phyloP scores from a whole-genome alignment of 2,888 invertebrate genomes.

The Mantis religiosa region DNA sequence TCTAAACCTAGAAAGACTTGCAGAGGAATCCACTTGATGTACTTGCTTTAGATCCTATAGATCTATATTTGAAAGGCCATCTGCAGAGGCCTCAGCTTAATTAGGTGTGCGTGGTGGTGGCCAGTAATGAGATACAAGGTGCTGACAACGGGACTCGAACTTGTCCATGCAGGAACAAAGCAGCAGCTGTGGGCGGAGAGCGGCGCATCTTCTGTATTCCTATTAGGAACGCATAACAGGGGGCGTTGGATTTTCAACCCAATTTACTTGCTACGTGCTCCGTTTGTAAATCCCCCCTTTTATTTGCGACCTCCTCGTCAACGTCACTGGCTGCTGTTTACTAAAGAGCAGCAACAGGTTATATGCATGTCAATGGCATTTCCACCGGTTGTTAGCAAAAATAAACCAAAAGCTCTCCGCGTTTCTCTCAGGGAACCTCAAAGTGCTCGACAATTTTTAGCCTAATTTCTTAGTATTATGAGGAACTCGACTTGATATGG shows the following conservation, averaged over 20 bases:
- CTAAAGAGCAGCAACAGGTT: background rate
- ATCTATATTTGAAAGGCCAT: background rate
- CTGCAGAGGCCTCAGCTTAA: background rate
- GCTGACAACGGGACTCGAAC: background rate
- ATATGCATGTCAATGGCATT: background rate
- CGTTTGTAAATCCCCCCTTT: background rate
- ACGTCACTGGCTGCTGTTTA: background rate
- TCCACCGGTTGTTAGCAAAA: background rate
- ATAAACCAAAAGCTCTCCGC: background rate
- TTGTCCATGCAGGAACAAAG: background rate
- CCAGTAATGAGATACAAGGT: background rate
- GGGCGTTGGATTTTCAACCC: background rate
- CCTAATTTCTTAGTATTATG: too few relatives aligned
- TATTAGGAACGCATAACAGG: background rate
- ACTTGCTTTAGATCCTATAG: too few relatives aligned
- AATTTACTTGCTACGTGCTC: background rate
- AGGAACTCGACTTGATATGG: too few relatives aligned
- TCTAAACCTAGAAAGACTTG: too few relatives aligned
- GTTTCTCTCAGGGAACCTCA: background rate
- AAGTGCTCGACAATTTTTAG: background rate
- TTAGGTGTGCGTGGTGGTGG: background rate
- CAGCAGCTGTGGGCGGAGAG: too few relatives aligned
- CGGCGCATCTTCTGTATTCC: background rate
- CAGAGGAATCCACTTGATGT: too few relatives aligned
- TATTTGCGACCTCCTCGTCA: background rate